Base-by-base conservation (phyloP, 2,113 vertebrate species). In the Anthoscopus minutus region DNA sequence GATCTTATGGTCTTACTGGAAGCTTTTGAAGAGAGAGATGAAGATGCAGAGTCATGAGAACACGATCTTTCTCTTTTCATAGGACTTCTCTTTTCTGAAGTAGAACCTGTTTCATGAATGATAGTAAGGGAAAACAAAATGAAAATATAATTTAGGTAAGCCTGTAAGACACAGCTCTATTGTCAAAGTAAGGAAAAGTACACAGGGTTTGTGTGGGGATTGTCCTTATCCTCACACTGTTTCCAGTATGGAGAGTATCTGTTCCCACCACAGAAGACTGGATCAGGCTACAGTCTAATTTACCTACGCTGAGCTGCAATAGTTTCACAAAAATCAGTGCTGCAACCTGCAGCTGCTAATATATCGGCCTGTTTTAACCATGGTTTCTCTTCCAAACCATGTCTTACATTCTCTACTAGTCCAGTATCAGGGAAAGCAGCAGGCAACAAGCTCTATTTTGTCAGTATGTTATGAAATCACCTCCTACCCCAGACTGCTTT, bases 41-140 rank as follows among this genome's bases (percentile, higher is more conserved):
- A 98, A 73, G 98, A 96, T 1, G 94, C 97, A 4, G 98, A 98
- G 62, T 98, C 97, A 1, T 96, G 95, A 28, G 97, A 98, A 69
- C 50, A 0, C 2, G 97, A 97, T 53, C 98, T 91, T 81, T 97
- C 97, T 94, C 98, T 97, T 94, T 97, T 97, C 95, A 96, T 48
- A 0, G 97, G 98, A 88, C 97, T 98, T 88, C 92, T 97, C 65
- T 96, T 98, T 95, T 97, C 98, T 7, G 96, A 97, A 69, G 93
- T 22, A 47, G 96, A 97, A 72, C 97, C 98, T 97, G 93, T 88
- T 94, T 72, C 80, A 88, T 54, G 31, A 80, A 78, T 19, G 7
- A 30, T 20, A 72, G 10, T 20, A 76, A 70, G 13, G 42, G 20
- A 82, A 69, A 93, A 88, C 20, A 77, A 95, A 78, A 66, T 18